phyloP scores from a whole-genome alignment of 2,113 vertebrate species.

The Aviceda subcristata region DNA sequence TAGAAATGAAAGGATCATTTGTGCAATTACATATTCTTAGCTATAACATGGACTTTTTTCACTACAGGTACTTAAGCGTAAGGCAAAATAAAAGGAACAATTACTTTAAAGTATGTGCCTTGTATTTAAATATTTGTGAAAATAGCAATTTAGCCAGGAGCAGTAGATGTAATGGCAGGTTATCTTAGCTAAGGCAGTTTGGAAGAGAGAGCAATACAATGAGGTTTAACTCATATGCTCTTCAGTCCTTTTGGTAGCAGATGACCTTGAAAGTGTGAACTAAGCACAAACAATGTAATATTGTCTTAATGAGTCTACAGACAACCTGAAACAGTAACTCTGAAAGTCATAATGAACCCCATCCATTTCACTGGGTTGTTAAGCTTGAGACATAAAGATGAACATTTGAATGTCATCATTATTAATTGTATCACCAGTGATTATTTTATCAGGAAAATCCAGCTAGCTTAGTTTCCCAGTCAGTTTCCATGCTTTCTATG shows the following conservation, averaged over 20 bases:
- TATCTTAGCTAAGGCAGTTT: neutral
- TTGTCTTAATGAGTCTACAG: neutral
- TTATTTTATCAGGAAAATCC: neutral
- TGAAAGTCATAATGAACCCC: neutral
- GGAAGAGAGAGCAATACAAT: neutral
- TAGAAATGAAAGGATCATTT: neutral
- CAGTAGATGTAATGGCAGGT: neutral
- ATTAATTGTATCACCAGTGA: neutral
- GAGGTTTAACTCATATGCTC: neutral
- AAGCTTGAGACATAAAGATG: neutral
- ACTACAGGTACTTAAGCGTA: neutral
- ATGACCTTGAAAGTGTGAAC: neutral
- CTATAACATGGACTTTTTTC: neutral
- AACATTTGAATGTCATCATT: neutral
- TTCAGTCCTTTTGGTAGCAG: neutral
- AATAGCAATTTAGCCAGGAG: neutral
- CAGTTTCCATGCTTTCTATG: neutral
- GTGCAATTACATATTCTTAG: neutral
- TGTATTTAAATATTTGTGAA: neutral
- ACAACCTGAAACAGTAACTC: neutral
- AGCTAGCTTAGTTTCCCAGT: neutral
- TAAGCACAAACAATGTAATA: neutral
- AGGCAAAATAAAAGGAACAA: neutral
- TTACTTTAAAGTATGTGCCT: neutral
- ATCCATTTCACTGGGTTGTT: neutral